Percentiles rank a stretch among this genome's conserved stretches.
Evolutionary conservation across 2,113 vertebrate genomes (phyloP).

Genomic region (Menidia beryllina): DNA sequence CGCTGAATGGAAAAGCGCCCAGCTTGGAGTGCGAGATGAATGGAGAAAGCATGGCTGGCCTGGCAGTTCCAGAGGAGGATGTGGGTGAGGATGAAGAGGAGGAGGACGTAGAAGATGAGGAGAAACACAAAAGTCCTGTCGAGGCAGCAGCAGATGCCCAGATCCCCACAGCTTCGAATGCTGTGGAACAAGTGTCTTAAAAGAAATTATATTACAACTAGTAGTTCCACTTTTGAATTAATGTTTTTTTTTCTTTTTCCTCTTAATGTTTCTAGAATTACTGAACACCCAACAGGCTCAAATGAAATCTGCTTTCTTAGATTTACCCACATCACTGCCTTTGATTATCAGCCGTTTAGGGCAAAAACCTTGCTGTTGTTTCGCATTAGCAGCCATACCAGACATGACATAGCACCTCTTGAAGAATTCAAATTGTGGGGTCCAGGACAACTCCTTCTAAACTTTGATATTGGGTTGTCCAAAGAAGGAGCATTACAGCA

Average conservation of each 20-base stretch:
- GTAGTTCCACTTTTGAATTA: conserved; percentile 18
- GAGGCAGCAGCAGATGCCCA: conserved; percentile 48
- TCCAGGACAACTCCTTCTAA: conserved; percentile 15
- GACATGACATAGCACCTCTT: neutral
- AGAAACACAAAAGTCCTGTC: conserved; percentile 51
- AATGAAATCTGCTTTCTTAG: conserved; percentile 25
- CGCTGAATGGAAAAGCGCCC: conserved; percentile 78
- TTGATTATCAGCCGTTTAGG: conserved; percentile 16
- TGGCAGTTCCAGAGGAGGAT: conserved; percentile 71
- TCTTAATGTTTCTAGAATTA: conserved; percentile 11
- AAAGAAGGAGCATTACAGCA: conserved; percentile 22
- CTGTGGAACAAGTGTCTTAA: conserved; percentile 78
- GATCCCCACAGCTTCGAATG: conserved; percentile 48
- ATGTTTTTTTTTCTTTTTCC: conserved; percentile 13
- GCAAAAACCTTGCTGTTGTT: neutral
- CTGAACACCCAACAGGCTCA: conserved; percentile 6
- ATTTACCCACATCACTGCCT: neutral
- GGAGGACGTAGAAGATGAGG: conserved; percentile 47
- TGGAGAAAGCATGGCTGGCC: conserved; percentile 50
- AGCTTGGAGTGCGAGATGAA: conserved; percentile 61
- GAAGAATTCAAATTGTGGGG: neutral
- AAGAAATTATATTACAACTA: conserved; percentile 26
- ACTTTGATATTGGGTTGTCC: conserved; percentile 8
- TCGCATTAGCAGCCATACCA: neutral
- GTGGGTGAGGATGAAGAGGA: conserved; percentile 64